Evolutionary conservation across 2,797 vertebrate genomes (phyloP), one percentile per base, ranked within the genome.

Genomic region (Lagodon rhomboides): DNA sequence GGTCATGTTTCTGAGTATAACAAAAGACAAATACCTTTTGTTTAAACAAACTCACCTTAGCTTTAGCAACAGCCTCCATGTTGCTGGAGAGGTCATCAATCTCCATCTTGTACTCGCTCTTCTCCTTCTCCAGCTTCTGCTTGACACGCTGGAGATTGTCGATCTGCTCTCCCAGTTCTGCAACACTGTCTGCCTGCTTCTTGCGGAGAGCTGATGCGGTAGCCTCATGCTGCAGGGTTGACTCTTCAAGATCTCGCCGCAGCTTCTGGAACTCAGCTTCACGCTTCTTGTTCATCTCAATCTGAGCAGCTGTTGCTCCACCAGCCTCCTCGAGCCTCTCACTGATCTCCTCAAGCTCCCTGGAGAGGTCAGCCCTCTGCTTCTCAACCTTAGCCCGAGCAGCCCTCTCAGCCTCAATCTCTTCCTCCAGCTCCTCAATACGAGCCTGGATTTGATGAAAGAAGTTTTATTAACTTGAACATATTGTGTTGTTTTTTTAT

Each of bases 311-410:
- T 0, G 95, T 96, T 0, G 95, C 96, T 1, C 96, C 96, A 10
- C 96, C 92, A 56, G 96, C 96, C 81, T 96, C 96, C 30, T 97
- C 96, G 60, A 97, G 91, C 10, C 88, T 91, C 80, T 94, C 95
- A 0, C 96, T 97, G 94, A 97, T 96, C 91, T 97, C 96, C 82
- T 97, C 96, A 1, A 97, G 95, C 79, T 97, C 97, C 34, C 96
- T 86, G 1, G 95, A 88, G 3, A 96, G 94, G 56, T 97, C 96
- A 0, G 77, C 75, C 0, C 94, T 93, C 67, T 96, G 96, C 91
- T 97, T 98, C 92, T 97, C 97, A 0, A 95, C 87, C 68, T 96
- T 97, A n/a, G 95, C 96, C 34, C 96, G 51, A 38, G 87, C 88
- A 49, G 79, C 75, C 2, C 88, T 83, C 77, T 91, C 89, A 72